Evolutionary conservation across 2,113 vertebrate species (phyloP), one percentile per base, ranked within the genome.

Genomic region (Chelonoidis abingdonii): DNA sequence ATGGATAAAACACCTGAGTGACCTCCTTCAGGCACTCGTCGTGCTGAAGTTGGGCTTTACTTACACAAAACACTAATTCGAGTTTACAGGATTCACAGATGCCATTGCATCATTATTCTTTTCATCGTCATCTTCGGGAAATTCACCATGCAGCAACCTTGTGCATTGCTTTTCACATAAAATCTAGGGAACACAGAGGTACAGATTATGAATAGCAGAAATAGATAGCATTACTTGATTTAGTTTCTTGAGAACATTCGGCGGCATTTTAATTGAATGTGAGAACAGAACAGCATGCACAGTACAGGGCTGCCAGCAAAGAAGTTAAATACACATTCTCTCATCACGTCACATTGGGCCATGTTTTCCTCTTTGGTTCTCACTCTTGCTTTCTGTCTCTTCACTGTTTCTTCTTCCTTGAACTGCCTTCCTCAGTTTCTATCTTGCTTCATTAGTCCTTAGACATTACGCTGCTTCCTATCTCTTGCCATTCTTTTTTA

Each of bases 81-180:
- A 78, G 41, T 78, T 47, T 29, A 11, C 41, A 25, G 41, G 38
- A 44, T 78, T 78, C 25, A 29, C 75, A 47, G 44, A 27, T 47
- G 83, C 7, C 50, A 47, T 3, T 27, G 93, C 75, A 81, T 87
- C 76, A 0, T 89, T 86, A n/a, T 84, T 92, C 93, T 92, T 83
- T 93, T 95, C 75, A 52, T 95, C 81, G 35, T 50, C 47, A 54
- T 86, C 54, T 79, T 94, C 27, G 56, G 87, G 75, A 90, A 95
- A 91, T 83, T 53, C 16, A 31, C 52, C 75, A 53, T 47, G 27
- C 3, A 16, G 75, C 89, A 91, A 65, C 2, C 0, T 29, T 85
- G 25, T 78, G 12, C 80, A 16, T 69, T 83, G 87, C 80, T 89
- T 50, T 87, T 75, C 44, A 29, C 13, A 25, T 50, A 49, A 93